These are phyloP conservation scores for Platyrinchus mystaceus DNA, from an alignment of 2,797 vertebrate species.

Conservation along the genomic window DNA sequence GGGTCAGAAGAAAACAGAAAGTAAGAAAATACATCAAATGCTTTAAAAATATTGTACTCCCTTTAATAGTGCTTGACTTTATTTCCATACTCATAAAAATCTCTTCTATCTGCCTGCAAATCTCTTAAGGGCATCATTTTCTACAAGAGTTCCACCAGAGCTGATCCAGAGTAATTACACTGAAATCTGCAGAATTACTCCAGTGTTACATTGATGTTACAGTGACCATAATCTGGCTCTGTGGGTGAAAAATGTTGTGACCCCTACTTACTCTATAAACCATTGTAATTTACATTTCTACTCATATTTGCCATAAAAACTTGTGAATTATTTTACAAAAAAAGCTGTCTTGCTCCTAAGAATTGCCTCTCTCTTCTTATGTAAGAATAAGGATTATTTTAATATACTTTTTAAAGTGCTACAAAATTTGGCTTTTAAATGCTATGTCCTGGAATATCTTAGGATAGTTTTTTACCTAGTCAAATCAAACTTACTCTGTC, in stretches of 20 bases:
- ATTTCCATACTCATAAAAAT: background rate
- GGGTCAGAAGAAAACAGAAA: background rate
- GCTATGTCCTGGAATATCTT: background rate
- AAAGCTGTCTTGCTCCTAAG: background rate
- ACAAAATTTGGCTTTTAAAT: background rate
- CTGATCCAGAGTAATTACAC: background rate
- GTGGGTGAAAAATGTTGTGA: background rate
- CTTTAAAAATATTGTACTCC: background rate
- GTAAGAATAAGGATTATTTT: background rate
- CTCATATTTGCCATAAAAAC: background rate
- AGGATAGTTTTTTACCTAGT: background rate
- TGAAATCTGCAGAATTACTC: background rate
- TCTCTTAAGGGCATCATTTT: background rate
- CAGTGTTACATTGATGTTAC: background rate
- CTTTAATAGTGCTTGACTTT: background rate
- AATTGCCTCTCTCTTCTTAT: background rate
- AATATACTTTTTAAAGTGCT: background rate
- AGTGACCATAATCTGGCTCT: background rate
- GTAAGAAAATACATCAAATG: background rate
- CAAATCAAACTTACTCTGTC: background rate
- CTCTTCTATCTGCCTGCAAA: background rate
- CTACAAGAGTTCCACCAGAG: background rate
- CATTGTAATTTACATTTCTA: background rate
- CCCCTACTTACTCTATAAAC: background rate
- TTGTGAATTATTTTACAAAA: background rate